phyloP scores from a whole-genome alignment of 1,140 invertebrate genomes.

The Schlechtendalia chinensis region DNA sequence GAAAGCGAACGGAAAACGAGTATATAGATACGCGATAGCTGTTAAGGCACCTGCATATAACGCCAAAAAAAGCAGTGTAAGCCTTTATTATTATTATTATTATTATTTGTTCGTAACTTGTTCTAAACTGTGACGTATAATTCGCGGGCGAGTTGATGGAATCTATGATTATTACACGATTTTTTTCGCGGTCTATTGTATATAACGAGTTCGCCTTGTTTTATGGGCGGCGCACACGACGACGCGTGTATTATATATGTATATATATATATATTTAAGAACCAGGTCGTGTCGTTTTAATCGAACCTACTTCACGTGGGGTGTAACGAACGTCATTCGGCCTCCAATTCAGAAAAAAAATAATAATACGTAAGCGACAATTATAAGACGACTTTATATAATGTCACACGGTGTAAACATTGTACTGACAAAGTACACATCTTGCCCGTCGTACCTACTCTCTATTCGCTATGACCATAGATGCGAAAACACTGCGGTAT shows the following conservation, averaged over 20 bases:
- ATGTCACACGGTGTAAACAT: not conserved
- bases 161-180: not conserved
- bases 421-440: not conserved
- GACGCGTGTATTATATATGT: too few species aligned
- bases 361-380: not conserved
- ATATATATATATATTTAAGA: not conserved
- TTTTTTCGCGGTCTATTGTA: not conserved
- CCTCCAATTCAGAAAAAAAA: slow-evolving; percentile 9
- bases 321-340: slow-evolving; percentile 3
- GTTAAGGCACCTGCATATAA: not conserved
- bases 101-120: not conserved
- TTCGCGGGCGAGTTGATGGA: not conserved
- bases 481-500: not conserved
- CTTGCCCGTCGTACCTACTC: not conserved
- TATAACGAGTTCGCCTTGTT: not conserved
- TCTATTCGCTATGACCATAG: slow-evolving; percentile 3
- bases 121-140: not conserved
- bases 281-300: not conserved
- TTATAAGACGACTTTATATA: slow-evolving; percentile 8
- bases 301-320: not conserved
- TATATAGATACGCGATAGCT: not conserved
- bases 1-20: too few species aligned
- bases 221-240: not conserved
- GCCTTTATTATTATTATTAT: not conserved
- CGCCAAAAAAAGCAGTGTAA: too few species aligned